Conservation (phyloP, 2,797 vertebrate genomes). For the Phoxinus dragarum region DNA sequence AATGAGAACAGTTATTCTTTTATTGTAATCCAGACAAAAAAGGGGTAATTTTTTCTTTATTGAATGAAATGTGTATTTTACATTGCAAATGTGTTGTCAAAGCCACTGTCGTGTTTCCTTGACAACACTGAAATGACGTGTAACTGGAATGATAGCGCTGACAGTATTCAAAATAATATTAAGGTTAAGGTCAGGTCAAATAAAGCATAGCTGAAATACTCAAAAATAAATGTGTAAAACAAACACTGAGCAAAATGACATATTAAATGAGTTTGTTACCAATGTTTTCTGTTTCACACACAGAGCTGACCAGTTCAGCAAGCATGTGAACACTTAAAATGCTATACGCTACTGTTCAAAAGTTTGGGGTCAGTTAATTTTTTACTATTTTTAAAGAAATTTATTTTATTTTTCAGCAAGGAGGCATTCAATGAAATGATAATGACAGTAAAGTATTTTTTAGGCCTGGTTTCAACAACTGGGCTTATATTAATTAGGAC, state of each 20-base stretch:
- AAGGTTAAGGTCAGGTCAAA: background rate
- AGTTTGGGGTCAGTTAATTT: background rate
- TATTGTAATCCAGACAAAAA: background rate
- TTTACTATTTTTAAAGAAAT: background rate
- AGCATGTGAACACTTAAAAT: background rate
- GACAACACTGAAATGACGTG: background rate
- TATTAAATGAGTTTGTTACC: background rate
- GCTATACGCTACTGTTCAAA: background rate
- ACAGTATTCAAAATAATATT: conserved; percentile 6
- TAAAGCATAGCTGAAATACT: background rate
- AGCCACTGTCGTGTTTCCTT: background rate
- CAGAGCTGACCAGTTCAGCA: background rate
- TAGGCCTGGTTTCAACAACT: too few species aligned
- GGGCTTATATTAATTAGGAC: too few species aligned
- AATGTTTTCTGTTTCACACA: background rate
- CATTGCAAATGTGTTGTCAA: background rate
- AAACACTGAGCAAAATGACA: background rate
- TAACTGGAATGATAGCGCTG: background rate
- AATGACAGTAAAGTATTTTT: too few species aligned
- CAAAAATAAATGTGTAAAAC: background rate
- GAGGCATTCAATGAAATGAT: background rate
- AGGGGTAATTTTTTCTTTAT: background rate
- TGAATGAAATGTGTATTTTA: background rate
- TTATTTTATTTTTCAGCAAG: background rate
- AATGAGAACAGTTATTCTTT: background rate